phyloP scores from a whole-genome alignment of 2,113 vertebrate species.

The Cyanoramphus novaezelandiae region DNA sequence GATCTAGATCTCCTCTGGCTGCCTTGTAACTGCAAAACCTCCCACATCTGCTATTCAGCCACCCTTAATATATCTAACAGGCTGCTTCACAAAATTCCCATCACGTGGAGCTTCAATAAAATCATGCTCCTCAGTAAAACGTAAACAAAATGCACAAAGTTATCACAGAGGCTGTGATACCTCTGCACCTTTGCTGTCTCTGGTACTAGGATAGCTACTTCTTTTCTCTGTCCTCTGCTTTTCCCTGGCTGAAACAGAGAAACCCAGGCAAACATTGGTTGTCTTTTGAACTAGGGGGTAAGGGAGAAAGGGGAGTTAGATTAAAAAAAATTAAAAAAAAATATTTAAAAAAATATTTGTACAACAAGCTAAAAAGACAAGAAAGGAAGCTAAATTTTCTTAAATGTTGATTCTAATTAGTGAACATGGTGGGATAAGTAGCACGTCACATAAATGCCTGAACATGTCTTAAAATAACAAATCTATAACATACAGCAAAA shows the following conservation, averaged over 20 bases:
- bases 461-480: neutral
- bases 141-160: neutral
- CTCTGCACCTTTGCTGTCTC: neutral
- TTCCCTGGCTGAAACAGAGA: neutral
- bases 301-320: accelerated
- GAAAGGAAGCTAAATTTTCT: neutral
- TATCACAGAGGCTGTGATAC: neutral
- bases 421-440: neutral
- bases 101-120: neutral
- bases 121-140: neutral
- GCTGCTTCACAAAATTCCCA: neutral
- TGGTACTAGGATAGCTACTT: neutral
- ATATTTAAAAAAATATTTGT: neutral
- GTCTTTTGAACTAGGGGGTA: neutral
- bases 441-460: neutral
- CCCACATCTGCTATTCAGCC: neutral
- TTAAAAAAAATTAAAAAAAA: neutral
- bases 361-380: neutral
- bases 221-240: neutral
- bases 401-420: neutral
- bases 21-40: neutral
- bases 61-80: neutral
- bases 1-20: neutral
- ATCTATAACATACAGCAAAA: neutral
- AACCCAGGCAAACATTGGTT: neutral